Percentiles rank a stretch among this genome's conserved stretches.
Conservation (phyloP, 2,888 invertebrate species). For the Agrochola circellaris region DNA sequence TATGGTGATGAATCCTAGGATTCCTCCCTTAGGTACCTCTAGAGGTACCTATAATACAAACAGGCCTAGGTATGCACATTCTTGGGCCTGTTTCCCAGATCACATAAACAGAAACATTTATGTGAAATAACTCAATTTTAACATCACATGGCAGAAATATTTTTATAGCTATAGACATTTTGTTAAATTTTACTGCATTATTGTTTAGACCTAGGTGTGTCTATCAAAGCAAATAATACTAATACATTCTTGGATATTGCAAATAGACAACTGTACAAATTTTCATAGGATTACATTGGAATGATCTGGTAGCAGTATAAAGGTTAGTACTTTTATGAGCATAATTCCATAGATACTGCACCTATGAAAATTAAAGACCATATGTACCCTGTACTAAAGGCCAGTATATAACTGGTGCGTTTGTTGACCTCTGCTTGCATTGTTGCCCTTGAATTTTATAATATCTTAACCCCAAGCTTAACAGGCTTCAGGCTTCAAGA, state of each 20-base stretch:
- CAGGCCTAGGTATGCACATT: background rate
- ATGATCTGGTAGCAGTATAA: background rate
- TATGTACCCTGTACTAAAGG: background rate
- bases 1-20: background rate
- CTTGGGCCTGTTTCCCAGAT: background rate
- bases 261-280: background rate
- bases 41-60: background rate
- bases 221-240: background rate
- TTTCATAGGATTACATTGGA: too few relatives aligned
- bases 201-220: background rate
- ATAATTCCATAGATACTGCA: background rate
- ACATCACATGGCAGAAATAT: background rate
- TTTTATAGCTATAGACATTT: background rate
- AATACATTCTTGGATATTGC: background rate
- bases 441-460: constrained; percentile 23
- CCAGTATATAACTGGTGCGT: background rate
- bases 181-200: background rate
- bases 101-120: background rate
- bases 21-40: too few relatives aligned
- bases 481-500: constrained; percentile 1
- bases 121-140: background rate
- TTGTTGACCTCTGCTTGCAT: constrained; percentile 1
- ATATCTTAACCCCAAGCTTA: background rate
- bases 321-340: background rate
- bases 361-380: background rate